Evolutionary conservation across 2,888 invertebrate species (phyloP), one percentile per base, ranked within the genome.

Genomic region (Microctonus brassicae): DNA sequence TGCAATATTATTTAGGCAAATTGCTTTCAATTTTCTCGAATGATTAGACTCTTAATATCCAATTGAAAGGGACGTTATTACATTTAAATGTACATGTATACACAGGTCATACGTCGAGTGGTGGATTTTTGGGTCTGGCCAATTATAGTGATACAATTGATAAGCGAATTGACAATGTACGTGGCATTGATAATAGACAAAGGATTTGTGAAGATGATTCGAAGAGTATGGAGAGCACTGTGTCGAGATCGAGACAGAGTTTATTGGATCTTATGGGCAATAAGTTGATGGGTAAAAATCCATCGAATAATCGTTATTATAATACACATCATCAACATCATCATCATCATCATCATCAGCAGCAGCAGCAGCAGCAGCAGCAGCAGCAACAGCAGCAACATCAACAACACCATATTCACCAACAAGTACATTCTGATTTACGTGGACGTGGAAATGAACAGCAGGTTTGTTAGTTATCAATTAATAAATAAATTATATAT

Each of bases 221-320:
- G 39, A 86, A 86, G 75, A 87, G 86, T 77, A 82, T 83, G 73
- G 86, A 86, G 72, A 86, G 84, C 78, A 76, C 85, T 52, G 84
- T 85, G 73, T 75, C 80, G 58, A 74, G 79, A 63, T 86, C 86
- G 58, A 83, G 84, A 77, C 87, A 87, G 75, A 87, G 86, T 73
- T 82, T 87, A 61, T 77, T 87, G 73, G 87, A 87, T 73, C 82
- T 86, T 75, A 86, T 87, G 81, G 84, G 86, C 78, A 81, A 83
- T 72, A 87, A 84, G 81, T 83, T 85, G 76, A 84, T 86, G 81
- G 81, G 82, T 67, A 82, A 84, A 75, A 85, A 85, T 75, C 86
- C 84, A 70, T 84, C 86, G 66, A 85, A 84, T 61, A 85, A 86
- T 76, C 83, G 84, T 76, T 84, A 86, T 77, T 85, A 85, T 78